Conservation (phyloP, 1,140 invertebrate species). For the Drosophila arawakana region DNA sequence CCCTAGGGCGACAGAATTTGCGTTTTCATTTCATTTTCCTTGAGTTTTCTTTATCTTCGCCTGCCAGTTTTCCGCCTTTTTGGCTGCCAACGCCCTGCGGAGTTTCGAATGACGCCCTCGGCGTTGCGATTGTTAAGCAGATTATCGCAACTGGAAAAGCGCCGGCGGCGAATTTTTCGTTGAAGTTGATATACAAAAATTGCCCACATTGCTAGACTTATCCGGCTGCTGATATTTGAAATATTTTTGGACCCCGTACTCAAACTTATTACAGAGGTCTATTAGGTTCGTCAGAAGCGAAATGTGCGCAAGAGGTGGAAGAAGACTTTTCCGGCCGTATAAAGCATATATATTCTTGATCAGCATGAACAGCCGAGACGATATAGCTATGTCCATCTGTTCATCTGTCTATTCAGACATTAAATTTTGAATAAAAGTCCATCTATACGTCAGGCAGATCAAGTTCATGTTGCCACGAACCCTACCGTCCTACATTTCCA, state of each 20-base stretch:
- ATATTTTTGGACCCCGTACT: background rate
- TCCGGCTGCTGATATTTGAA: background rate
- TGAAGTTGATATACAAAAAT: constrained; percentile 27
- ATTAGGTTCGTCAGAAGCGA: too few species aligned
- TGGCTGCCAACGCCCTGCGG: constrained; percentile 31
- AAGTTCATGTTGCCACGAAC: too few species aligned
- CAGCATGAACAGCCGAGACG: too few species aligned
- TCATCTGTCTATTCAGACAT: too few species aligned
- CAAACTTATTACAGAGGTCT: background rate
- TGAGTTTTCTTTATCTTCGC: constrained; percentile 40
- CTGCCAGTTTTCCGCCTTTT: constrained; percentile 19
- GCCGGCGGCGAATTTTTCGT: constrained; percentile 35
- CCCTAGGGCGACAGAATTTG: constrained; percentile 35
- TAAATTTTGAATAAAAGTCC: too few species aligned
- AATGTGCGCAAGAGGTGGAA: too few species aligned
- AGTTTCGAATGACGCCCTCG: constrained; percentile 25
- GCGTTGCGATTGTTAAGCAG: constrained; percentile 53
- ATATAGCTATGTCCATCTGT: too few species aligned
- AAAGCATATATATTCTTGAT: too few species aligned
- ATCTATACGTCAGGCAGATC: too few species aligned
- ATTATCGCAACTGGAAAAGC: constrained; percentile 63
- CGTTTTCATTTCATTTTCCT: constrained; percentile 59
- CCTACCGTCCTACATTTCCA: too few species aligned
- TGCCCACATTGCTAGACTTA: background rate
- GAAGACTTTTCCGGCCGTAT: too few species aligned